Base-by-base conservation (phyloP, 2,113 vertebrate species). In the Aepyceros melampus region DNA sequence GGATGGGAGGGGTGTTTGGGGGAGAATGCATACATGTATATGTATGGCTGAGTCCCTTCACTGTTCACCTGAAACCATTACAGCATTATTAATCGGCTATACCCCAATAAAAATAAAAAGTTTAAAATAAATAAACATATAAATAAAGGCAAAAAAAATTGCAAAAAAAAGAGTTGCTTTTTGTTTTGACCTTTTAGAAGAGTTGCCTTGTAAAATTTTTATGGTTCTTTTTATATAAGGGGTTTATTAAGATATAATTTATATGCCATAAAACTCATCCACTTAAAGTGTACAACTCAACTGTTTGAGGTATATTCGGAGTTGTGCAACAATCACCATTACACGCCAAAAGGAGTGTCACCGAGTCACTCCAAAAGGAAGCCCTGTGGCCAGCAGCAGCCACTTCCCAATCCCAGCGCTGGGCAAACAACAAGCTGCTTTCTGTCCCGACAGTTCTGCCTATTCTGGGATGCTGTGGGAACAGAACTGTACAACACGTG, bases 401-500 rank as follows among this genome's bases (percentile, higher is more conserved):
- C 23, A 1, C 55, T 21, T 12, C 67, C 67, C 67, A 23, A 1
- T 31, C 64, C 83, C 56, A 19, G 53, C 0, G 64, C 15, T 11
- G 16, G 53, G 64, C 53, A 2, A 27, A 62, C 5, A 1, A 56
- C 3, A 0, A 45, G 16, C 71, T 16, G 1, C 55, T 23, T 76
- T 11, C 87, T 5, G 12, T 25, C 64, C 74, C 83, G 5, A 25
- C 33, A 6, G 58, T 15, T 2, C 4, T 17, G 83, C 49, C 47
- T 8, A 0, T n/a, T 11, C 29, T 1, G 12, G 36, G 82, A 0
- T 2, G 3, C 0, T 55, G 4, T 1, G 11, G 19, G 40, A 36
- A 16, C 1, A 10, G 45, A 62, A 33, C 0, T 4, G 25, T 2
- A 25, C 27, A 6, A 0, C 10, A 1, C 0, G 21, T 13, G 51